phyloP scores from a whole-genome alignment of 2,888 invertebrate genomes.

The Lycophotia porphyrea region DNA sequence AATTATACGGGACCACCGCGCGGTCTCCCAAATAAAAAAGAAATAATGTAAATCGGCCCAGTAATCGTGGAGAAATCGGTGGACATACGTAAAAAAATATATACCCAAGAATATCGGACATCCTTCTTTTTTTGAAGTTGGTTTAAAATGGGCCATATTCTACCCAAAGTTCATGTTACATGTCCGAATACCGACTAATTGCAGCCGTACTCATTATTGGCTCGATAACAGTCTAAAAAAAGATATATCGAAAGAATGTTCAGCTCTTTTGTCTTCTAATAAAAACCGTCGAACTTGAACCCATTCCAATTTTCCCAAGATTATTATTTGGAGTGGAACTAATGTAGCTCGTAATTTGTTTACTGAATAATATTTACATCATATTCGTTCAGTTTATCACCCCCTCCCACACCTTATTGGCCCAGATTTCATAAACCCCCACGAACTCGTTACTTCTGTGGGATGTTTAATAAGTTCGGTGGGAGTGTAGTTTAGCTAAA shows the following conservation, averaged over 20 bases:
- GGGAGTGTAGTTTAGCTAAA: slow-evolving; percentile 32
- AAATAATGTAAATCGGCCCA: neutral
- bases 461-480: slow-evolving; percentile 48
- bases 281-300: slow-evolving; percentile 32
- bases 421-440: slow-evolving; percentile 36
- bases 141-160: neutral
- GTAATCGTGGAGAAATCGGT: neutral
- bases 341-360: slow-evolving; percentile 28
- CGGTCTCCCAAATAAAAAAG: neutral
- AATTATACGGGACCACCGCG: neutral
- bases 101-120: neutral
- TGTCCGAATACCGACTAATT: neutral
- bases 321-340: slow-evolving; percentile 15
- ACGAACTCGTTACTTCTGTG: slow-evolving; percentile 32
- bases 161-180: neutral
- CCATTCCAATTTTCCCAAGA: slow-evolving; percentile 29
- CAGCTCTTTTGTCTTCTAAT: slow-evolving; percentile 10
- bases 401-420: slow-evolving; percentile 25
- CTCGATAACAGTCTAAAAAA: slow-evolving; percentile 15
- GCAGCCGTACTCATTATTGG: neutral
- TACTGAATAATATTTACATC: slow-evolving; percentile 33
- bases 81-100: neutral
- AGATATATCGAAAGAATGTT: neutral
- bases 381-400: slow-evolving; percentile 16
- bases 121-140: neutral